These are phyloP conservation scores for Yponomeuta malinellus DNA, from an alignment of 2,888 invertebrate species.

Conservation along the genomic window DNA sequence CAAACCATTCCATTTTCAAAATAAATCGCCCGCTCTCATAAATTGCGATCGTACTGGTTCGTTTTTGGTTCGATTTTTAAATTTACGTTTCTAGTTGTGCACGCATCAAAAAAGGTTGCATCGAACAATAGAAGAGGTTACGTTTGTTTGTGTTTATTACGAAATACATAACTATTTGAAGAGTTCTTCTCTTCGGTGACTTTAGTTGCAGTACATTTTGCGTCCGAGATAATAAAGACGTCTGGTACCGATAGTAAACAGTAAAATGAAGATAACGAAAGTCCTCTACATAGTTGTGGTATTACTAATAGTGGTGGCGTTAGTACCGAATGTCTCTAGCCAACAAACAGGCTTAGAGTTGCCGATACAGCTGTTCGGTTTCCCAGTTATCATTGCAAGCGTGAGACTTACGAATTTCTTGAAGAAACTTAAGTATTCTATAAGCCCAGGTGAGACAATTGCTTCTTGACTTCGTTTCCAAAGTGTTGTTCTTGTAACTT, in stretches of 20 bases:
- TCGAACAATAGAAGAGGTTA: slow-evolving; percentile 6
- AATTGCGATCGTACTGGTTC: neutral
- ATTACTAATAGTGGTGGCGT: slow-evolving; percentile 26
- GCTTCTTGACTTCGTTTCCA: neutral
- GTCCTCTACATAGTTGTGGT: slow-evolving; percentile 1
- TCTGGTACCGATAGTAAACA: neutral
- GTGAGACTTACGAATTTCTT: slow-evolving; percentile 88
- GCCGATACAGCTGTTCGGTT: slow-evolving; percentile 90
- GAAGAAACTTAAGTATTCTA: slow-evolving; percentile 87
- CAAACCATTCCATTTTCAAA: neutral
- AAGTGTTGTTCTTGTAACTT: neutral
- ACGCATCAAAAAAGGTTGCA: neutral
- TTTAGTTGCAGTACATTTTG: slow-evolving; percentile 4
- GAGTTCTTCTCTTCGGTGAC: neutral
- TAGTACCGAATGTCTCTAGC: slow-evolving; percentile 25
- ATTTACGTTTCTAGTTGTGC: neutral
- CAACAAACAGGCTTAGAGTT: slow-evolving; percentile 80
- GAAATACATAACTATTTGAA: neutral
- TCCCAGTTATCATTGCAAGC: slow-evolving; percentile 87
- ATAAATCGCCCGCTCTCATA: neutral
- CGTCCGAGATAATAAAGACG: neutral
- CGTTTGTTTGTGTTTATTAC: slow-evolving; percentile 1
- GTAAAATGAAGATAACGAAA: slow-evolving; percentile 12
- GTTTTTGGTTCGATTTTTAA: slow-evolving; percentile 2
- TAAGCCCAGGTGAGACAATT: slow-evolving; percentile 81